Conservation (phyloP, 1,140 invertebrate species). For the Aplysia californica region DNA sequence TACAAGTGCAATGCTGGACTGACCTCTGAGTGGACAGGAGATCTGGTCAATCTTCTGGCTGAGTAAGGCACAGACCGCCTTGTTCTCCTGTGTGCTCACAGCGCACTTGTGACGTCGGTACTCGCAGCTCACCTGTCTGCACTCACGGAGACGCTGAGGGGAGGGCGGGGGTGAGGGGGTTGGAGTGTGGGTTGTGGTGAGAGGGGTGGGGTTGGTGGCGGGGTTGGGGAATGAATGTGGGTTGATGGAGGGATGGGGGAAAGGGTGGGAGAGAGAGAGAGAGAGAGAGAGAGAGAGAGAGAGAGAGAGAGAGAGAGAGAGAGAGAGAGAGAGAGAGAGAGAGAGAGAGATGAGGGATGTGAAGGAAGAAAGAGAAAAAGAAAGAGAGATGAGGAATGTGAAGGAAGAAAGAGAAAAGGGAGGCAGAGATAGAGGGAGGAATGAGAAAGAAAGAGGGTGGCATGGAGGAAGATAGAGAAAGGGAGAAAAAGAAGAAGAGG, state of each 20-base stretch:
- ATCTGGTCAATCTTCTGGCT: too few species aligned
- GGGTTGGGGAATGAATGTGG: background rate
- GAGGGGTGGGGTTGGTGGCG: background rate
- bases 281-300: background rate
- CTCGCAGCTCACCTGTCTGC: too few species aligned
- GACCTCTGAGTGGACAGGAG: too few species aligned
- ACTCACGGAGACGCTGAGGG: too few species aligned
- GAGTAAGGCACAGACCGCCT: too few species aligned
- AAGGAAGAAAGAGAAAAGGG: background rate
- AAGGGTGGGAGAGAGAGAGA: background rate
- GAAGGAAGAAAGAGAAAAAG: background rate
- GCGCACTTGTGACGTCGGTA: too few species aligned
- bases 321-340: background rate
- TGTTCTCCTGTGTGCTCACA: too few species aligned
- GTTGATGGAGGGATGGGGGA: background rate
- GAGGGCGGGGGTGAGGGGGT: too few species aligned
- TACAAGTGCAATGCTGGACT: too few species aligned
- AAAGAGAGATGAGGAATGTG: background rate
- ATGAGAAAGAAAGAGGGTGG: background rate
- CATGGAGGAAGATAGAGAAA: background rate
- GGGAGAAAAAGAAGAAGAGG: background rate
- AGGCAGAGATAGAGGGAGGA: background rate
- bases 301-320: background rate
- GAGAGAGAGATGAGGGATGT: background rate
- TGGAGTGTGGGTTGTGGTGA: too few species aligned